Evolutionary conservation across 2,113 vertebrate genomes (phyloP), one percentile per base, ranked within the genome.

Genomic region (Saguinus midas): DNA sequence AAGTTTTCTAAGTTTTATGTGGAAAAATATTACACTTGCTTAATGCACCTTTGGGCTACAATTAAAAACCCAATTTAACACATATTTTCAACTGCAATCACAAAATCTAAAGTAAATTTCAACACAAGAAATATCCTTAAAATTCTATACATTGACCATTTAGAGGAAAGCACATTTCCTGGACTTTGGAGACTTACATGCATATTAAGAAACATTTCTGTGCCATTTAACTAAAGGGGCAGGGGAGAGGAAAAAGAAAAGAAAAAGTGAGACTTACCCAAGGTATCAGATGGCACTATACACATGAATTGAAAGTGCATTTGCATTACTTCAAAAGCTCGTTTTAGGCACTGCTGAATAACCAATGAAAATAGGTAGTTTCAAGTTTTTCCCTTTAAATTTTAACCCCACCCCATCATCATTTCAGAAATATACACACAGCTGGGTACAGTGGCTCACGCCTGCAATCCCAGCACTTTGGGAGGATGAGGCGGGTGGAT

Each of bases 331-430:
- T 84, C 70, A 88, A 96, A 97, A 96, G 93, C 64, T 97, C 93
- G 61, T 76, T 96, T 94, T 82, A 97, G 88, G 80, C 78, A 89
- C 84, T 93, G 93, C 91, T 97, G 96, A 95, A 79, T 85, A 96
- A 83, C 91, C 94, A 97, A 96, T 64, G 66, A 93, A 97, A 97
- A 95, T 90, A 98, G 95, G 97, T 96, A 96, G 94, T 97, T 96
- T 97, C 82, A 96, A 94, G 85, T 88, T 93, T 95, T 87, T 75
- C 91, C 94, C 87, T 97, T 97, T 93, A 93, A 87, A 87, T 90
- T 90, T 86, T 88, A 94, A 90, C n/a, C 86, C 81, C 81, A 78
- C 98, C 97, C 96, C 98, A 98, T 91, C 64, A 94, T 83, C 48
- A 83, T 85, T 92, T 91, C 95, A 80, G 80, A 97, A 73, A 96